Base-by-base conservation (phyloP, 2,888 invertebrate genomes). In the Epirrhoe alternata region DNA sequence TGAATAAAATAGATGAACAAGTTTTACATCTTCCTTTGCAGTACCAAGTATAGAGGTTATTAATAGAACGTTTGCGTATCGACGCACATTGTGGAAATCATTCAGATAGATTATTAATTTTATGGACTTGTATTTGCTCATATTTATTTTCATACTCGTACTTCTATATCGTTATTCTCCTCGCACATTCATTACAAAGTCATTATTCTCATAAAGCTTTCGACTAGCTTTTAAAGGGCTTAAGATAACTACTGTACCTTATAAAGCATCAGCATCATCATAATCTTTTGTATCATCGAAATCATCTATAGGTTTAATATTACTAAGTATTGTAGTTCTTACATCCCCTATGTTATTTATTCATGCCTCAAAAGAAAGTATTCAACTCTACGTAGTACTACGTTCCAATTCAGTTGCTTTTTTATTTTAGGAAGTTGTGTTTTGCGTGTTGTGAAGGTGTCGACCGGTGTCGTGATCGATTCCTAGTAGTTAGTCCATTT, bases 381-480 rank as follows among this genome's bases (percentile, higher is more conserved):
- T n/a, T n/a, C n/a, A n/a, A n/a, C n/a, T n/a, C n/a, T n/a, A n/a
- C n/a, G n/a, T n/a, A n/a, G n/a, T n/a, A n/a, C n/a, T n/a, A n/a
- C n/a, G 6, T 31, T 61, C 54, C 35, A 0, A 10, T 79, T 77
- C 72, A 72, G 69, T 76, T 74, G 73, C 74, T 78, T 75, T 79
- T 81, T 74, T 76, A 75, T 66, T 77, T 73, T 61, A 70, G 74
- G 74, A 77, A 74, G 75, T 62, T 68, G 60, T 64, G 76, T 83
- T 77, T 83, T 82, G 60, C 70, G 74, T 70, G 74, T 67, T 77
- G 74, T 73, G 73, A 75, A 71, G 75, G 73, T 76, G 68, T 74
- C 64, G 75, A 72, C 74, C 70, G 75, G 73, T 76, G 68, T 74
- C 64, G 75, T 79, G 82, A 83, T 84, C 81, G 82, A 83, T 85